Base-by-base conservation (phyloP, 2,888 invertebrate species). In the Carpatolechia fugitivella region DNA sequence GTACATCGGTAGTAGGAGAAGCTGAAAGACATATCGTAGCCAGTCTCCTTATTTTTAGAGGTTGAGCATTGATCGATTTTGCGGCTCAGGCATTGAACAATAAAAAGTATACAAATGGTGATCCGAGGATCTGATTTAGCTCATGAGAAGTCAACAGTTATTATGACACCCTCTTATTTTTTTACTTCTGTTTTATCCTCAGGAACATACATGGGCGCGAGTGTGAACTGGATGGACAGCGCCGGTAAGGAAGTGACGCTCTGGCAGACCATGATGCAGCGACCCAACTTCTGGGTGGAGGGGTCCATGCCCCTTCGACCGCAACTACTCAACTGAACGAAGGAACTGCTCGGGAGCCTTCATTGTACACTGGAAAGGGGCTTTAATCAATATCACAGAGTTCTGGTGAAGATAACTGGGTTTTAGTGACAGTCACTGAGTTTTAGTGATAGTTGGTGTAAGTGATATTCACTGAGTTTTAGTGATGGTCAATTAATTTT, bases 221-320 rank as follows among this genome's bases (percentile, higher is more conserved):
- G 91, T 36, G 97, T 97, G 13, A 97, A 97, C 68, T 98, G 98
- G 98, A 98, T 98, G 97, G 98, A 98, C 85, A 96, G 97, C 48
- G 92, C 93, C 8, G 98, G 97, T 52, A 97, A 97, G 70, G 98
- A 99, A 83, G 91, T 96, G 31, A 93, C 94, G 0, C 87, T 98
- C 8, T 99, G 99, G 99, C 97, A 97, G 76, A 95, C 94, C 60
- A 98, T 99, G 98, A 88, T 98, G 74, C 96, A 97, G 73, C 91
- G 96, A 59, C 98, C 98, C 31, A 98, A 98, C 85, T 95, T 97
- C 82, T 99, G 99, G 99, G 97, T 98, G n/a, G 98, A 99, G 85
- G 97, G 97, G 56, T 96, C 96, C 57, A 90, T 99, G 46, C 93
- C 95, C 3, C 91, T 99, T 40, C 91, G 98, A 70, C 94, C 98